Conservation (phyloP, 2,797 vertebrate genomes). For the Chelonia mydas region DNA sequence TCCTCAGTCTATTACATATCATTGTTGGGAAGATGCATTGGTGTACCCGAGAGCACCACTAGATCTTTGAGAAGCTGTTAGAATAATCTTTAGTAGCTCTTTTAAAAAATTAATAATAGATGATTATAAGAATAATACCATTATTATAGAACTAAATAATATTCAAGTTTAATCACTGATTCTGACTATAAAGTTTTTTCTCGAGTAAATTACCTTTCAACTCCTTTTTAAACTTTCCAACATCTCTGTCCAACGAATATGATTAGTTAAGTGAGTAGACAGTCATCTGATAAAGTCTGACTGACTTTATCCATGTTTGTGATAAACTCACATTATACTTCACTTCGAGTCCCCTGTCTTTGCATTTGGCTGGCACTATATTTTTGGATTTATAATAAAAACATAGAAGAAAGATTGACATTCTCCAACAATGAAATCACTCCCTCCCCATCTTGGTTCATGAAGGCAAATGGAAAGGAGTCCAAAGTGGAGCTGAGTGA, state of each 20-base stretch:
- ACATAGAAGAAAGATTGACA: background rate
- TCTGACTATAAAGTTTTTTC: background rate
- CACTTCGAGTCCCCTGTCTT: background rate
- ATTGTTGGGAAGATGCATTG: background rate
- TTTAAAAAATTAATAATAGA: background rate
- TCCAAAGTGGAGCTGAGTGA: background rate
- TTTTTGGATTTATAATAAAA: background rate
- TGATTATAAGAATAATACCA: background rate
- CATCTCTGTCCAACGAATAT: background rate
- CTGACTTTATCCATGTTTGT: background rate
- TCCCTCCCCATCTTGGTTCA: background rate
- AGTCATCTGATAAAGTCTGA: background rate
- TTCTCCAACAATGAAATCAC: background rate
- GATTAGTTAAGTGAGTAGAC: background rate
- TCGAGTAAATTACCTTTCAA: background rate
- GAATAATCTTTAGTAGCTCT: background rate
- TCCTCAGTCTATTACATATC: constrained; percentile 1
- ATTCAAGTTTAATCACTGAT: background rate
- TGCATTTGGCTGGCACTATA: background rate
- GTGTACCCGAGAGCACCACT: background rate
- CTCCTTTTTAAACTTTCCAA: background rate
- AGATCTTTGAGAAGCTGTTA: background rate
- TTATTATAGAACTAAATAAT: background rate
- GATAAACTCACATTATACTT: background rate
- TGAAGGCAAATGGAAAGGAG: background rate